Base-by-base conservation (phyloP, 1,140 invertebrate species). In the Drosophila sucinea region DNA sequence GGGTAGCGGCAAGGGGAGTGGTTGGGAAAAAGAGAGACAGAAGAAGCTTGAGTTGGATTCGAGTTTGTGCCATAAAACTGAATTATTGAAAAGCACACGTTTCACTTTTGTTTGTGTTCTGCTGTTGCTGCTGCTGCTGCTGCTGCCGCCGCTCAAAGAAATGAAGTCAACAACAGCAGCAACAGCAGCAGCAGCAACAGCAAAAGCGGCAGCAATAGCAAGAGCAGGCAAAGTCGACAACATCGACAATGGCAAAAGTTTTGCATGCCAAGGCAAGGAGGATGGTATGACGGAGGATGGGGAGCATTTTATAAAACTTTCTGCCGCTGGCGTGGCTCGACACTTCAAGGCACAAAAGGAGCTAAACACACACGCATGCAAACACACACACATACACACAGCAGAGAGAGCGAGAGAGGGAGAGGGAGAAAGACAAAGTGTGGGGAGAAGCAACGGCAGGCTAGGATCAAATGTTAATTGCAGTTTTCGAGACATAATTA, bases 381-480 rank as follows among this genome's bases (percentile, higher is more conserved):
- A 67, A 55, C 63, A 4, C 62, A 58, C 33, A 35, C 32, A 51
- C 60, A 65, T 35, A 63, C 41, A 40, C 55, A 29, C 29, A 25
- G 3, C 23, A 30, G 5, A 40, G n/a, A 29, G 2, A 10, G n/a
- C 17, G 4, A 4, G 1, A 35, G 29, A 51, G 33, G 32, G 47
- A 66, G 27, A 17, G 10, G 11, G 33, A 65, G 1, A 33, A 57
- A 11, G 38, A 27, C 17, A 17, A 0, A 17, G 29, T 63, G 32
- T 29, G n/a, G 25, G 23, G 6, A 32, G n/a, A 32, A 29, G 32
- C 30, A 58, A 38, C 67, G 51, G 57, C 63, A 57, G 51, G 6
- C 47, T 55, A 47, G 70, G 84, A 80, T 89, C 84, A 87, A 83
- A 87, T 87, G 84, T 89, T 87, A 87, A 89, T 87, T 87, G 84